Evolutionary conservation across 2,888 invertebrate genomes (phyloP).

Genomic region (Eristalinus aeneus): DNA sequence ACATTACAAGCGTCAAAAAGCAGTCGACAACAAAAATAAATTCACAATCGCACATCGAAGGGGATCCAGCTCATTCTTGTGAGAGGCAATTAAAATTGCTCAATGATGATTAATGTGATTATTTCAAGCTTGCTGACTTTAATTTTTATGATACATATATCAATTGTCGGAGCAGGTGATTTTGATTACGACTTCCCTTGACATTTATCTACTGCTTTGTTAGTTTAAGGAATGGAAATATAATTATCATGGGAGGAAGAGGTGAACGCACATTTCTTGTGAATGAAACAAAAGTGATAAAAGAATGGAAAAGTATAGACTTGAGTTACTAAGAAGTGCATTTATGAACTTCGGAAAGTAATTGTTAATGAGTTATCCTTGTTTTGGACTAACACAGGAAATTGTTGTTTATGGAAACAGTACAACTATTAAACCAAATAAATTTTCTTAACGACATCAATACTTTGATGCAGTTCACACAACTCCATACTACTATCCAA

Average conservation of each 20-base stretch:
- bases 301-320: neutral
- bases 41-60: neutral
- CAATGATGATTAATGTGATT: conserved; percentile 13
- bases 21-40: neutral
- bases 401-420: too few relatives aligned
- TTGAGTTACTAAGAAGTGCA: neutral
- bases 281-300: neutral
- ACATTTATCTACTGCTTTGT: neutral
- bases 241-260: neutral
- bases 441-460: too few relatives aligned
- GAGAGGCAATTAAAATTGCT: neutral
- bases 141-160: neutral
- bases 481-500: too few relatives aligned
- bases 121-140: neutral
- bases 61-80: neutral
- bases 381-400: neutral
- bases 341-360: neutral
- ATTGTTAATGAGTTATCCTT: neutral
- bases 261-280: neutral
- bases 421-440: too few relatives aligned
- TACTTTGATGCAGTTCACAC: too few relatives aligned
- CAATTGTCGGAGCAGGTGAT: neutral
- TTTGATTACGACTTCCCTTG: neutral
- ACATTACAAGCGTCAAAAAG: neutral
- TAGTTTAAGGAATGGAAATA: neutral